A percentile compares a stretch with the other conserved stretches of the same genome.
These are phyloP conservation scores for Odontothrips loti DNA, from an alignment of 2,888 invertebrate species.

Conservation along the genomic window DNA sequence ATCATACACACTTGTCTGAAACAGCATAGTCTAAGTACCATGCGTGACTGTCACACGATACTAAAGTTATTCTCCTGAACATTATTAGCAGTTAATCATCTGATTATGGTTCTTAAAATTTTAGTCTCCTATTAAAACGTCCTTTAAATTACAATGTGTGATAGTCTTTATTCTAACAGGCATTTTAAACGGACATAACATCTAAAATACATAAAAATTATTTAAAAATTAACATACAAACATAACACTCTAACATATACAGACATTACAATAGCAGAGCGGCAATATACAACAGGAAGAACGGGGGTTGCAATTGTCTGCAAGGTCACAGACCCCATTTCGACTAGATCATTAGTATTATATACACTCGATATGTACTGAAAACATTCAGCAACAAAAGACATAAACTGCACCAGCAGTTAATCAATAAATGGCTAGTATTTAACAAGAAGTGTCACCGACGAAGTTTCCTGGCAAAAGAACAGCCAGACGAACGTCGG, in stretches of 20 bases:
- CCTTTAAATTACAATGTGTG: constrained; percentile 4
- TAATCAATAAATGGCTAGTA: neutral
- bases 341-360: constrained; percentile 26
- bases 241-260: constrained; percentile 25
- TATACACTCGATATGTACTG: constrained; percentile 23
- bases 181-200: constrained; percentile 23
- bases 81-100: constrained; percentile 5
- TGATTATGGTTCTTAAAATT: constrained; percentile 11
- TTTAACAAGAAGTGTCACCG: neutral
- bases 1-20: constrained; percentile 17
- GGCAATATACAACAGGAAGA: constrained; percentile 20
- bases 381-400: constrained; percentile 15
- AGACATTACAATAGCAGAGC: constrained; percentile 9
- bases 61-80: constrained; percentile 3
- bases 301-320: neutral
- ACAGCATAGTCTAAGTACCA: neutral
- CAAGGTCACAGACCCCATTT: constrained; percentile 24
- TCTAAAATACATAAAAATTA: constrained; percentile 26
- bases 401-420: neutral
- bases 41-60: neutral
- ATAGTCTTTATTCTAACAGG: neutral
- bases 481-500: neutral
- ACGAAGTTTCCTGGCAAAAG: neutral
- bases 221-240: constrained; percentile 27
- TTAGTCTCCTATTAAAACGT: constrained; percentile 17